phyloP scores from a whole-genome alignment of 1,140 invertebrate genomes.

The Berghia stephanieae region DNA sequence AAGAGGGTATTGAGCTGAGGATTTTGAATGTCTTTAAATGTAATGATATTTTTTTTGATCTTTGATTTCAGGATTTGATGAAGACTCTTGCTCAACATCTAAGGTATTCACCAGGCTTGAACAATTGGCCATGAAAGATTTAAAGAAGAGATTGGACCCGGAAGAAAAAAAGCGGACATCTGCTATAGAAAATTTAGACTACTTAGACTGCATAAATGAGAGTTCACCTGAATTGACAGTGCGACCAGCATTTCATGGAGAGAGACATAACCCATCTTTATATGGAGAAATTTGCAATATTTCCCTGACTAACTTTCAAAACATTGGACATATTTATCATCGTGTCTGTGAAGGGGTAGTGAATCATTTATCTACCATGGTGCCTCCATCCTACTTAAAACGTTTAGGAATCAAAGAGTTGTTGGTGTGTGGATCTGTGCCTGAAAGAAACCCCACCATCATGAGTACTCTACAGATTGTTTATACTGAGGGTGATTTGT shows the following conservation, averaged over 20 bases:
- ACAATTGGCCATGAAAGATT: slow-evolving; percentile 2
- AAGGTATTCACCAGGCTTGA: background rate
- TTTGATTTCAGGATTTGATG: slow-evolving; percentile 2
- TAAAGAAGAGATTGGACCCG: no score
- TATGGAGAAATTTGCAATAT: background rate
- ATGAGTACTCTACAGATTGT: no score
- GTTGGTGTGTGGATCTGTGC: no score
- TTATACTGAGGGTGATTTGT: no score
- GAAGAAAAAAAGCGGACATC: no score
- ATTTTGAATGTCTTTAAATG: no score
- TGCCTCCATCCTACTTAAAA: background rate
- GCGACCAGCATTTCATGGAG: slow-evolving; percentile 14
- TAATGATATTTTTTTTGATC: no score
- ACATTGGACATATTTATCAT: background rate
- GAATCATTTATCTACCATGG: slow-evolving; percentile 20
- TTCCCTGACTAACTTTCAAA: background rate
- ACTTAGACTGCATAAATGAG: background rate
- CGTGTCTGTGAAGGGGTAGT: slow-evolving; percentile 12
- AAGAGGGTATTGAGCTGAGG: no score
- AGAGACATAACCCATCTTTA: background rate
- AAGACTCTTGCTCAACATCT: background rate
- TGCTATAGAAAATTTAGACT: no score
- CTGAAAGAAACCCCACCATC: no score
- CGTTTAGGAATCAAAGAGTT: no score
- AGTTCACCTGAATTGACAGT: background rate